Base-by-base conservation (phyloP, 2,888 invertebrate genomes). In the Norana najaformis region DNA sequence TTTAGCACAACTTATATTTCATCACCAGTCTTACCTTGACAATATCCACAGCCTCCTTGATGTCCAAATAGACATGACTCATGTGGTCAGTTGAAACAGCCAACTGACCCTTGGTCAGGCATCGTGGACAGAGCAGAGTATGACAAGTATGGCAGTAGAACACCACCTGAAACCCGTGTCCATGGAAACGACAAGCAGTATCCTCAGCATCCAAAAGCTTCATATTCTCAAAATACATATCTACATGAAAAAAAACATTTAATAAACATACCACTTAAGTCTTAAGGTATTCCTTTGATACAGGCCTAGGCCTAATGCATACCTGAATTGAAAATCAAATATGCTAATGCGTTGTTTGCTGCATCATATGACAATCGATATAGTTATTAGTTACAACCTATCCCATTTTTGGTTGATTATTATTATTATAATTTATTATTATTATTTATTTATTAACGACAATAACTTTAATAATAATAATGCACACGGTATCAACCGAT, bases 151-250 rank as follows among this genome's bases (percentile, higher is more conserved):
- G 85, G 85, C 85, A 85, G 37, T 85, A 85, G 85, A 85, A 85
- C 35, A 85, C 85, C 85, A 85, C 85, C 37, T 85, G 85, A 85
- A 85, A 85, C 23, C 37, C 85, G 23, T 85, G 85, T 37, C 85
- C 85, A 85, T 85, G 85, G 37, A 85, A 85, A 85, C 85, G 85
- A 85, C 85, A 85, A 85, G 85, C 37, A 35, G 85, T 85, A 36
- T 85, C 85, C 85, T 85, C 85, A 85, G 36, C 85, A 85, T 85
- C 85, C 85, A 37, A 85, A 85, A 85, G 85, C 37, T 85, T 85
- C 85, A 85, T 85, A 34, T 36, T 85, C 37, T n/a, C 53, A 18
- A 35, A 85, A 4, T 37, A 36, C 85, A 30, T 8, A 69, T 16
- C 69, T 69, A n/a, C 13, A 69, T 3, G 4, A 69, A 69, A 53